Evolutionary conservation across 2,888 invertebrate species (phyloP), one percentile per base, ranked within the genome.

Genomic region (Pemphredon lugubris): DNA sequence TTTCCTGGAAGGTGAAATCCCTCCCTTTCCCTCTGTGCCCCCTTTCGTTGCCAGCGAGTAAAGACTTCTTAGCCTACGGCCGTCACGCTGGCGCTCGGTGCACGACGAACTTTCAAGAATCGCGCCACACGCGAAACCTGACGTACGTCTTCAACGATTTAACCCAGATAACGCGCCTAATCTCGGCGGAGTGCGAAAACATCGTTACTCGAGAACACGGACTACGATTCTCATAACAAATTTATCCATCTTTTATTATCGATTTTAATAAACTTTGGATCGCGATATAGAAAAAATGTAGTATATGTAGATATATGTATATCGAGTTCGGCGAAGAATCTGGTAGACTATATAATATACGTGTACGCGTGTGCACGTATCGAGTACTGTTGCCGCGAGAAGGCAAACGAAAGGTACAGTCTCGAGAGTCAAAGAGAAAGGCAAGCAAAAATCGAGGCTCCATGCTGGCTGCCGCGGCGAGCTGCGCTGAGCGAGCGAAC

Each of bases 391-490:
- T 30, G 13, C 14, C 20, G 32, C 16, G 48, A 50, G 63, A 20
- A 57, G 59, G 59, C 65, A 57, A 57, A 44, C 34, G 53, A 51
- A 58, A 71, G 57, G 55, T 23, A 59, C 5, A 23, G n/a, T n/a
- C n/a, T n/a, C 40, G 30, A 37, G 32, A 32, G 51, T 26, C 14
- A 60, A 65, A 51, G 79, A 75, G 75, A 82, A 79, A 74, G 70
- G 80, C 70, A 68, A 69, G 60, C 54, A 77, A 74, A 82, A 81
- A 78, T 82, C 70, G 50, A 81, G 87, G 86, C 84, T 86, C 87
- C 86, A 81, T 75, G 85, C 87, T 86, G 87, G 86, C 87, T 87
- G 84, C 84, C 81, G 65, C 75, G 68, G 48, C 66, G 63, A 70
- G 71, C 72, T 60, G 81, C 69, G 61, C 75, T 66, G 50, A 48